These are phyloP conservation scores for Seira musarum DNA, from an alignment of 2,888 invertebrate species.

Conservation along the genomic window DNA sequence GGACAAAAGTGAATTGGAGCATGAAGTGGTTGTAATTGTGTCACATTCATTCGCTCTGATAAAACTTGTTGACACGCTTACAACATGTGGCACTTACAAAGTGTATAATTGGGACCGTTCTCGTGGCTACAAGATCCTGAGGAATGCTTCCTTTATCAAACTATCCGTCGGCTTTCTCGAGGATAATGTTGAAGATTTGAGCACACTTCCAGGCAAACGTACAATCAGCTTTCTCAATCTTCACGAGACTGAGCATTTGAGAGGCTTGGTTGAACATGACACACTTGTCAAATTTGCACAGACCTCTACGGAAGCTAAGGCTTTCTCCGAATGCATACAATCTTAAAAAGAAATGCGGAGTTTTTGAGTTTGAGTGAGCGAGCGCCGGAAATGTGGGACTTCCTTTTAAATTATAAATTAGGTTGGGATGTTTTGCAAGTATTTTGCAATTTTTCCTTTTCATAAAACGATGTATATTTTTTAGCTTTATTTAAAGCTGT, in stretches of 20 bases:
- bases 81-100: slow-evolving; percentile 48
- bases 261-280: slow-evolving; percentile 48
- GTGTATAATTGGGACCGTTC: slow-evolving; percentile 55
- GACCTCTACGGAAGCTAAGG: slow-evolving; percentile 43
- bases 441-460: no score
- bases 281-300: slow-evolving; percentile 54
- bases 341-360: slow-evolving; percentile 28
- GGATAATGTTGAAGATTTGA: slow-evolving; percentile 56
- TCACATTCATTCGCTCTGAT: slow-evolving; percentile 60
- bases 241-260: slow-evolving; percentile 57
- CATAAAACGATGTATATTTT: no score
- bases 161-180: slow-evolving; percentile 49
- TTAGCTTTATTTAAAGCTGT: no score
- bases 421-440: no score
- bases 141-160: slow-evolving; percentile 60
- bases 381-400: no score
- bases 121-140: slow-evolving; percentile 53
- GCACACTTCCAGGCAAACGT: slow-evolving; percentile 48
- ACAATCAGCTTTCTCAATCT: slow-evolving; percentile 58
- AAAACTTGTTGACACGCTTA: slow-evolving; percentile 57
- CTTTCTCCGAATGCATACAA: slow-evolving; percentile 58
- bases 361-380: no score
- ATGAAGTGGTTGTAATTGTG: slow-evolving; percentile 55
- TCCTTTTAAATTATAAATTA: no score
- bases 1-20: slow-evolving; percentile 55